Evolutionary conservation across 1,140 invertebrate genomes (phyloP), one percentile per base, ranked within the genome.

Genomic region (Drosophila sulfurigaster): DNA sequence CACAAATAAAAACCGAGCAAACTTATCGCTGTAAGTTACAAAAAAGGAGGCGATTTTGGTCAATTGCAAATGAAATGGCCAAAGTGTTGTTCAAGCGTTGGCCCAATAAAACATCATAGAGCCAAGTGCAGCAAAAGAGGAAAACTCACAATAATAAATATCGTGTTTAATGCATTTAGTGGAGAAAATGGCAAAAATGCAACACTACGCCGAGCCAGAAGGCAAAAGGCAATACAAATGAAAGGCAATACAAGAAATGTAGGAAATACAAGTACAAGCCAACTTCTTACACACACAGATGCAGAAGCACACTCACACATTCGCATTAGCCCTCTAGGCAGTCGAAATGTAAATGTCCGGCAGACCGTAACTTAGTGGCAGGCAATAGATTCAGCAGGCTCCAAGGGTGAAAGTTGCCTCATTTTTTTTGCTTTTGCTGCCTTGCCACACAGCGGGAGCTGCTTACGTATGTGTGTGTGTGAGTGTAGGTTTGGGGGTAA

Each of bases 301-400:
- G 20, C 3, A 25, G 20, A 25, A 35, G n/a, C 16, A 28, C 25
- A 38, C 15, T 15, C 13, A 25, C 16, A 52, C 16, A 43, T n/a
- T 52, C 28, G 48, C 43, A 35, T 15, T 32, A 1, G 43, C 57
- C 30, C 25, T 45, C 46, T 45, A 20, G 28, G 64, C 78, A 78
- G 74, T 71, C 86, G 71, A 89, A 89, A 89, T 89, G 85, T 89
- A 89, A 89, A 89, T 89, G 85, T 89, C 83, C 86, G 85, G 86
- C 85, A 85, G 85, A 89, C 86, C 85, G 86, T 88, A 89, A 85
- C 85, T 89, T 88, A 88, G 85, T 89, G 85, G 85, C 86, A 90
- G 86, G 85, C 86, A 85, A 89, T 89, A 89, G 85, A 89, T 89
- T 89, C 69, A 35, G 62, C 73, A 79, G 63, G 56, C 51, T 62